These are phyloP conservation scores for Galerucella nymphaeae DNA, from an alignment of 2,888 invertebrate genomes.

Conservation along the genomic window DNA sequence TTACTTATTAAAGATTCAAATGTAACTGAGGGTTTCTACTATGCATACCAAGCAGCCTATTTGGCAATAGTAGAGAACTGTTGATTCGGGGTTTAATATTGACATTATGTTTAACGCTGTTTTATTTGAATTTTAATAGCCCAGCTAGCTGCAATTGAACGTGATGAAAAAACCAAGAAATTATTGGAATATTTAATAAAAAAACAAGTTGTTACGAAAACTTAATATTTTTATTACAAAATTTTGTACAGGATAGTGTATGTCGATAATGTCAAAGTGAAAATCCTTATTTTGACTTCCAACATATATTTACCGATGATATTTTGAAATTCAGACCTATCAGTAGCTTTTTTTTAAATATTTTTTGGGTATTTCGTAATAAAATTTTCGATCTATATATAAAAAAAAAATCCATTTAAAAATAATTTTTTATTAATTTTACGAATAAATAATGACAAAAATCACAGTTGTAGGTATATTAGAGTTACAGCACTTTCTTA, in stretches of 20 bases:
- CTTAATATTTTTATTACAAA: not conserved
- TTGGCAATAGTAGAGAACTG: constrained; percentile 39
- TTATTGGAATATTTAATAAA: not conserved
- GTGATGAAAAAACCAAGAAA: constrained; percentile 11
- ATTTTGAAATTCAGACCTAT: too few species aligned
- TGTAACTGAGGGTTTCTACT: constrained; percentile 33
- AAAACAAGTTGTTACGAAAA: not conserved
- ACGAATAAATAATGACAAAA: not conserved
- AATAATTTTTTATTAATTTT: not conserved
- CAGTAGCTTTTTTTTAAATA: too few species aligned
- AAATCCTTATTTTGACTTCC: too few species aligned
- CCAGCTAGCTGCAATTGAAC: constrained; percentile 5
- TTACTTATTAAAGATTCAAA: constrained; percentile 48
- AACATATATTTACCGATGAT: too few species aligned
- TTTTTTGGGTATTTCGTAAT: too few species aligned
- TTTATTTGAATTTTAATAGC: constrained; percentile 24
- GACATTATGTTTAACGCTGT: constrained; percentile 23
- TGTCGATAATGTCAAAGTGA: too few species aligned
- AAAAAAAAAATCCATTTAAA: too few species aligned
- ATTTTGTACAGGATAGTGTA: not conserved
- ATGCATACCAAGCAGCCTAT: constrained; percentile 48
- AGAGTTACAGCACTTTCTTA: not conserved
- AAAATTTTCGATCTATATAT: too few species aligned
- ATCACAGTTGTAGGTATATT: not conserved
- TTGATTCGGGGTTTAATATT: constrained; percentile 18